Evolutionary conservation across 2,888 invertebrate genomes (phyloP), one percentile per base, ranked within the genome.

Genomic region (Capitulum mitella): DNA sequence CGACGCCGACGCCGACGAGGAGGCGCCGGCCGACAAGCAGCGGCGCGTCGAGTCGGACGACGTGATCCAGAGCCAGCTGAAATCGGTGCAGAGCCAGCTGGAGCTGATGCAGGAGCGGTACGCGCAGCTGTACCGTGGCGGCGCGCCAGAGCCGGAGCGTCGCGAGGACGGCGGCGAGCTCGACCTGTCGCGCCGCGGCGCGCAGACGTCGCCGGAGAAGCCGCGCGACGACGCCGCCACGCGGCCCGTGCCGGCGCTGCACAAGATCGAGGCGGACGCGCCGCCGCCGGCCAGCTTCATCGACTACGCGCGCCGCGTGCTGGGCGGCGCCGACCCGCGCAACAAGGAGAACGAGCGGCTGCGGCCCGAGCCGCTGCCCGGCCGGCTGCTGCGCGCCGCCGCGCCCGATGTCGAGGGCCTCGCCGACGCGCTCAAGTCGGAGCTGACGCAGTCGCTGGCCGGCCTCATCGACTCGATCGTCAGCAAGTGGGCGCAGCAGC

Each of bases 81-180:
- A 93, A 83, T 91, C 92, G 80, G 91, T 96, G 90, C 93, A 94
- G 87, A 93, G 94, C 84, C 94, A 95, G 86, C 87, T 95, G 80
- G 94, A 93, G 22, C 92, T 92, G 85, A 95, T 96, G 92, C 94
- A 94, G 87, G 93, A 94, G 84, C 92, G 94, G 85, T 95, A 95
- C 86, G 90, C 92, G 85, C 93, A 94, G 86, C 87, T 95, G 83
- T 93, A 93, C 85, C 93, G 76, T 29, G 48, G 32, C 5, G 43
- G 26, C 26, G 48, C 48, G 48, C 16, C 16, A 5, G 74, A 26
- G 43, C 22, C 19, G 70, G 74, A 74, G 43, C 40, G 26, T 3
- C 26, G 32, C 16, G 43, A 14, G 40, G 29, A 76, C 12, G 70
- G 70, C 37, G 70, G 40, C 14, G 76, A 76, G 76, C 43, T 76